Percentiles rank a stretch among this genome's conserved stretches.
Conservation (phyloP, 2,113 vertebrate species). For the Nerophis lumbriciformis region DNA sequence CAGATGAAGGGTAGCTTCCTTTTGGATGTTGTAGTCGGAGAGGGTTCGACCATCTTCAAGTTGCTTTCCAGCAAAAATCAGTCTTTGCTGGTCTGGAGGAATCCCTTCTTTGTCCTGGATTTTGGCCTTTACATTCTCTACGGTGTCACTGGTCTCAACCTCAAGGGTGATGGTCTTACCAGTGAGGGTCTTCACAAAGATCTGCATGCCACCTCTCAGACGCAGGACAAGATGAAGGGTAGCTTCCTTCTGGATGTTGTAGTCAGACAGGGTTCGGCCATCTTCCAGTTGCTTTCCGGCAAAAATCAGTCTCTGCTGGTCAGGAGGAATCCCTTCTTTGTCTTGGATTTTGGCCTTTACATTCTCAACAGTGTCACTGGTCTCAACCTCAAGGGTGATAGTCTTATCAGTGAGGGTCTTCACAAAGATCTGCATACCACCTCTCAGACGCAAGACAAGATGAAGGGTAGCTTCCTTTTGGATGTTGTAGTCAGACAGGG, state of each 20-base stretch:
- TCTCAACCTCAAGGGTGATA: background rate
- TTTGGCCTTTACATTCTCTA: background rate
- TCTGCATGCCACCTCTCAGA: background rate
- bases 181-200: background rate
- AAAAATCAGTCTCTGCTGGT: background rate
- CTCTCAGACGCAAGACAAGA: background rate
- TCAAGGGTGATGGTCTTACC: background rate
- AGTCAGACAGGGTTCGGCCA: background rate
- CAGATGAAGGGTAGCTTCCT: background rate
- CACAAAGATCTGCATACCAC: background rate
- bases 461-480: background rate
- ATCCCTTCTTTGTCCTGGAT: background rate
- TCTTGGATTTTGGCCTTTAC: background rate
- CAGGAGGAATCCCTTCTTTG: background rate
- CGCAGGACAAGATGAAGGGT: background rate
- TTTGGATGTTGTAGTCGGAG: background rate
- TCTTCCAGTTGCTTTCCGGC: background rate
- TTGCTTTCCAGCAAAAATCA: background rate
- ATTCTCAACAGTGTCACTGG: background rate
- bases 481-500: background rate
- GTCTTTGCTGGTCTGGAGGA: background rate
- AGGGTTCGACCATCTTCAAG: background rate
- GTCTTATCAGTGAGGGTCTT: background rate
- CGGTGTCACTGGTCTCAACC: background rate
- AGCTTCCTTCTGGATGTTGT: background rate